These are phyloP conservation scores for Cerceris rybyensis DNA, from an alignment of 2,888 invertebrate species.

Conservation along the genomic window DNA sequence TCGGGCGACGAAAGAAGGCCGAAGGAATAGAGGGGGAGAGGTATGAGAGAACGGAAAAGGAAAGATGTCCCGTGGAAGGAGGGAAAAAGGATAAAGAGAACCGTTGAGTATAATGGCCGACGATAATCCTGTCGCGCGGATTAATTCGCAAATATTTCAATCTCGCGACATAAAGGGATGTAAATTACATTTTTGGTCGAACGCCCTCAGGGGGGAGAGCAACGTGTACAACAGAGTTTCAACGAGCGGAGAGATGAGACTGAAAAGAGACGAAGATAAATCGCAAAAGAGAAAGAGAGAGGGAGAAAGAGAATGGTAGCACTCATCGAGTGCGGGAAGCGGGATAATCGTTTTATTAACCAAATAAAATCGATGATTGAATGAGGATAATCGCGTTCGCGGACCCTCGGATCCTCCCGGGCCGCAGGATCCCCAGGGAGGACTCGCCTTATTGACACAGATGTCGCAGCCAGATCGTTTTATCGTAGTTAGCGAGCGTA, in stretches of 20 bases:
- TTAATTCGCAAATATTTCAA: slow-evolving; percentile 82
- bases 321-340: slow-evolving; percentile 61
- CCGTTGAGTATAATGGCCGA: slow-evolving; percentile 71
- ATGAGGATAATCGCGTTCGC: slow-evolving; percentile 76
- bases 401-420: slow-evolving; percentile 60
- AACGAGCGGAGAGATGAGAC: slow-evolving; percentile 33
- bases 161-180: slow-evolving; percentile 81
- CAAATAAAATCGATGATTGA: slow-evolving; percentile 81
- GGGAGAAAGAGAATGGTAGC: slow-evolving; percentile 35
- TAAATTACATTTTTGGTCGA: slow-evolving; percentile 82
- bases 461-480: slow-evolving; percentile 76
- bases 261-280: no score
- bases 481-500: slow-evolving; percentile 69
- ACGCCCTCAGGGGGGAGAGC: slow-evolving; percentile 70
- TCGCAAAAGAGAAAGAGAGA: slow-evolving; percentile 51
- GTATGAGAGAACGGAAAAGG: slow-evolving; percentile 27
- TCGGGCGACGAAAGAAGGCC: slow-evolving; percentile 40
- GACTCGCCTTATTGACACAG: slow-evolving; percentile 80
- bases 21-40: slow-evolving; percentile 34
- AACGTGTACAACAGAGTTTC: slow-evolving; percentile 55
- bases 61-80: slow-evolving; percentile 33
- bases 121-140: slow-evolving; percentile 78
- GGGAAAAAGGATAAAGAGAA: slow-evolving; percentile 48
- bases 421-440: slow-evolving; percentile 65
- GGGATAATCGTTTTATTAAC: slow-evolving; percentile 81